A percentile compares a stretch with the other conserved stretches of the same genome.
Evolutionary conservation across 2,113 vertebrate species (phyloP).

Genomic region (Lipotes vexillifer): DNA sequence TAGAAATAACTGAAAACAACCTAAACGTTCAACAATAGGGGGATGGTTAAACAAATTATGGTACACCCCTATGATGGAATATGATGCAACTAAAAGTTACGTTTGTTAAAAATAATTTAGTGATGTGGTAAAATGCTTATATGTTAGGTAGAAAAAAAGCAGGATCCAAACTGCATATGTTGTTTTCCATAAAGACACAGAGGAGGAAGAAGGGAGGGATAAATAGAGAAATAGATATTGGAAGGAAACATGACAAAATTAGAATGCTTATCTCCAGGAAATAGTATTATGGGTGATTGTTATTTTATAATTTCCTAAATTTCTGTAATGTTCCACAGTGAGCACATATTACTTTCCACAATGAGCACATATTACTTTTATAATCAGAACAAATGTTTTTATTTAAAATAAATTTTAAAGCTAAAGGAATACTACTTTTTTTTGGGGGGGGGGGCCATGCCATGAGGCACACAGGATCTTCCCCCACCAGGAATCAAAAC

Average conservation of each 20-base stretch:
- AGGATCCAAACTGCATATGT: background rate
- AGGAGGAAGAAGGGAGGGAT: background rate
- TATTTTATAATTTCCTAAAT: constrained; percentile 5
- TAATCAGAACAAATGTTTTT: background rate
- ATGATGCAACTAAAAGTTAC: background rate
- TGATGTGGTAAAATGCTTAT: background rate
- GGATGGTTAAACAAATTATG: constrained; percentile 9
- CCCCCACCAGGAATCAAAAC: no score
- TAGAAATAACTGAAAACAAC: constrained; percentile 14
- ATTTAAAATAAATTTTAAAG: constrained; percentile 25
- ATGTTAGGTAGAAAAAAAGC: background rate
- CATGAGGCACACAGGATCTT: no score
- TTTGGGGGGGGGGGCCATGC: no score
- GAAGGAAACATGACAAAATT: constrained; percentile 17
- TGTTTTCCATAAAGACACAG: background rate
- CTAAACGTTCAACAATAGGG: background rate
- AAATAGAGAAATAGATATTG: background rate
- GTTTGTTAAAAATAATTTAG: background rate
- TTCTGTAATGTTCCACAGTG: constrained; percentile 11
- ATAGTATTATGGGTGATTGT: background rate
- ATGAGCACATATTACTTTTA: background rate
- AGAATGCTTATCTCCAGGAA: background rate
- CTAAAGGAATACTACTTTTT: constrained; percentile 14
- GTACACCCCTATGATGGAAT: background rate
- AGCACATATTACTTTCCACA: background rate